Percentiles rank a stretch among this genome's conserved stretches.
These are phyloP conservation scores for Cervus canadensis DNA, from an alignment of 2,113 vertebrate species.

Conservation along the genomic window DNA sequence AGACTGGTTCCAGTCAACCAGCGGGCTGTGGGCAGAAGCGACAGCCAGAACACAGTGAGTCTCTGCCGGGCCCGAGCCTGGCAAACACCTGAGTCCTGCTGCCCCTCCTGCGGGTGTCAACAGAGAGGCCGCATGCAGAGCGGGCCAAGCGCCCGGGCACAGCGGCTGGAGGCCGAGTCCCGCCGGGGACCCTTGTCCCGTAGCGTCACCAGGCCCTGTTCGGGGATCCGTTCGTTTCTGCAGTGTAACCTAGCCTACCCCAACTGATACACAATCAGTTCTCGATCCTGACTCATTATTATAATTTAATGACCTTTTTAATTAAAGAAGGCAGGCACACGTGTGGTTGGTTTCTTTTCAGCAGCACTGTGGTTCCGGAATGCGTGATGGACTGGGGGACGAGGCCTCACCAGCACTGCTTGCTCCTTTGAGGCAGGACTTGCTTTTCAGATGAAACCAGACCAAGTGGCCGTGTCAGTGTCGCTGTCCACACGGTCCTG, in stretches of 20 bases:
- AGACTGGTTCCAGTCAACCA: not conserved
- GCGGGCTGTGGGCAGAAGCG: not conserved
- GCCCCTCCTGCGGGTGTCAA: not conserved
- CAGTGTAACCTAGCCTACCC: not conserved
- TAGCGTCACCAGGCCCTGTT: too few species aligned
- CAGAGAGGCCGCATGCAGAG: accelerated
- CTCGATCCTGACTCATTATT: not conserved
- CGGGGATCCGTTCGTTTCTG: not conserved
- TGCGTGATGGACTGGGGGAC: accelerated
- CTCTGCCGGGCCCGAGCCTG: accelerated
- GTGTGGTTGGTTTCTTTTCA: too few species aligned
- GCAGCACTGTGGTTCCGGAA: not conserved
- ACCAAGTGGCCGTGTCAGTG: accelerated
- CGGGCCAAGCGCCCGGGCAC: not conserved
- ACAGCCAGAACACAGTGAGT: accelerated
- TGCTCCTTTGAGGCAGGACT: not conserved
- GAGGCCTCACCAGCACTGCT: accelerated
- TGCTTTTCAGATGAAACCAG: not conserved
- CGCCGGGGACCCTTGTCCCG: not conserved
- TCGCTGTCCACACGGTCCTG: not conserved
- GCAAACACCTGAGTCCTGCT: accelerated
- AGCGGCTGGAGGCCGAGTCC: not conserved
- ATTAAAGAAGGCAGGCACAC: not conserved
- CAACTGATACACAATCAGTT: not conserved
- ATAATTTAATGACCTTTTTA: not conserved